Percentiles rank a stretch among this genome's conserved stretches.
phyloP scores from a whole-genome alignment of 2,888 invertebrate species.

The Scelioninae gen. 1 region DNA sequence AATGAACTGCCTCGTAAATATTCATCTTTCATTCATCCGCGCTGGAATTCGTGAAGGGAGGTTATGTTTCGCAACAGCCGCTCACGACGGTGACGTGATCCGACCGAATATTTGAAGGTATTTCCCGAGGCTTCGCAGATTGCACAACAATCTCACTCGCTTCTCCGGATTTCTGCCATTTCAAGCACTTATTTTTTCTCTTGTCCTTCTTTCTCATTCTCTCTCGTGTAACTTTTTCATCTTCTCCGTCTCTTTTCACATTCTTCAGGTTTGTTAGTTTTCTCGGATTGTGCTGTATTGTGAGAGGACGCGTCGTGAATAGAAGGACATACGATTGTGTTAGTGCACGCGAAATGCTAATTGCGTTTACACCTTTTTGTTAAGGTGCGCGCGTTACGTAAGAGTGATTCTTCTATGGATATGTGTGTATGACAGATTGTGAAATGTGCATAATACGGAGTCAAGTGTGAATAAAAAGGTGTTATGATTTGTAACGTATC shows the following conservation, averaged over 20 bases:
- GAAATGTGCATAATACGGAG: slow-evolving; percentile 33
- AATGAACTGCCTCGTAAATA: slow-evolving; percentile 34
- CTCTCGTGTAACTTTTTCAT: too few species aligned
- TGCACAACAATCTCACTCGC: slow-evolving; percentile 10
- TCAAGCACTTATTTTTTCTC: not conserved
- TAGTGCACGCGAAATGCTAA: slow-evolving; percentile 51
- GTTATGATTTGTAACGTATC: slow-evolving; percentile 43
- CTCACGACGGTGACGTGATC: too few species aligned
- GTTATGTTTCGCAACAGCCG: slow-evolving; percentile 57
- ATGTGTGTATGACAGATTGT: slow-evolving; percentile 36
- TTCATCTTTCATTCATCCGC: slow-evolving; percentile 38
- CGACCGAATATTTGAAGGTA: slow-evolving; percentile 57
- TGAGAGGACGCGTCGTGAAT: slow-evolving; percentile 25
- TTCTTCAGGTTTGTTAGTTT: too few species aligned
- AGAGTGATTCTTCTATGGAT: slow-evolving; percentile 41
- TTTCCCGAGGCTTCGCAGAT: slow-evolving; percentile 23
- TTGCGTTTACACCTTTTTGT: slow-evolving; percentile 66
- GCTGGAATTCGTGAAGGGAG: slow-evolving; percentile 48
- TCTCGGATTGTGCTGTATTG: too few species aligned
- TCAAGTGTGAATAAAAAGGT: slow-evolving; percentile 41
- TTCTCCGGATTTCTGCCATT: not conserved
- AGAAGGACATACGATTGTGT: slow-evolving; percentile 6
- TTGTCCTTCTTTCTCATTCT: not conserved
- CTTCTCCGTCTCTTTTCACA: not conserved
- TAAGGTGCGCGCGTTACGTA: slow-evolving; percentile 54